Evolutionary conservation across 2,797 vertebrate genomes (phyloP).

Genomic region (Eleutherodactylus coqui): DNA sequence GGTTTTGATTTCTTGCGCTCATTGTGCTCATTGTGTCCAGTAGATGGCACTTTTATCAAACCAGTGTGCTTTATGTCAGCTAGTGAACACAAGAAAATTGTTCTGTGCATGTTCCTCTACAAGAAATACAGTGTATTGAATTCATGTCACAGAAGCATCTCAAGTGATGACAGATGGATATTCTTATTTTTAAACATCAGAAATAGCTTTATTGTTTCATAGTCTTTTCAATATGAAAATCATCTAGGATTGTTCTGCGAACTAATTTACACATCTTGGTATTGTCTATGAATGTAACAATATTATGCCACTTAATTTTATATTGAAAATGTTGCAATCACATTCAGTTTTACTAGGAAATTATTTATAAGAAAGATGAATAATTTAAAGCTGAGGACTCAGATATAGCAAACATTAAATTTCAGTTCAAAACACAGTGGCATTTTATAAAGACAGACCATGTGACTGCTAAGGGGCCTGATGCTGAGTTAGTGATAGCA

Average conservation of each 20-base stretch:
- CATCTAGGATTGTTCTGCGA: neutral
- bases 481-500: too few species aligned
- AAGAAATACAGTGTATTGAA: neutral
- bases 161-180: constrained; percentile 11
- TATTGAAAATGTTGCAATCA: neutral
- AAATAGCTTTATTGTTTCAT: neutral
- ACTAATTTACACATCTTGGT: constrained; percentile 5
- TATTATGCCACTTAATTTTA: neutral
- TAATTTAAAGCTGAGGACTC: neutral
- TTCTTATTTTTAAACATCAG: neutral
- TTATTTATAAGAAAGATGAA: neutral
- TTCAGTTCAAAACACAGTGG: neutral
- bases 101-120: neutral
- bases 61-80: constrained; percentile 6
- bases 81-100: neutral
- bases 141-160: constrained; percentile 6
- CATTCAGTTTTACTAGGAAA: neutral
- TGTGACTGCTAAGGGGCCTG: too few species aligned
- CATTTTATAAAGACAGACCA: neutral
- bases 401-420: neutral
- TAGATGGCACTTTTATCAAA: constrained; percentile 68
- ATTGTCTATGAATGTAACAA: neutral
- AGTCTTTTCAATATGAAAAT: neutral
- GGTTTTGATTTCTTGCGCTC: neutral
- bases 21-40: constrained; percentile 13